Base-by-base conservation (phyloP, 2,888 invertebrate species). In the Phoenoteleia sp. region DNA sequence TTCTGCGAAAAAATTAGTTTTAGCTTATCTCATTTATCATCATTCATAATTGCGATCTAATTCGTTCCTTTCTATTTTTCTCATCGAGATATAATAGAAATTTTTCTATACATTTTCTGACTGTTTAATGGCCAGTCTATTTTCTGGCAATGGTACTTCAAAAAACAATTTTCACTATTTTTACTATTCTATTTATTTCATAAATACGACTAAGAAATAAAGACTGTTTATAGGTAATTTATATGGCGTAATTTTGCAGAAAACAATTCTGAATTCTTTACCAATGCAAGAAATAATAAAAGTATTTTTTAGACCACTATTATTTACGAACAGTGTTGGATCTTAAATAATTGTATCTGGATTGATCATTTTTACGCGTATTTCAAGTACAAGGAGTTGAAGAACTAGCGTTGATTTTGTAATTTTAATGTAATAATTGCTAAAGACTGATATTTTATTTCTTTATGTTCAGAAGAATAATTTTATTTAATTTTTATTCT, bases 311-410 rank as follows among this genome's bases (percentile, higher is more conserved):
- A 54, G 58, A 47, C 19, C 5, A 33, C 15, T 72, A 45, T 64
- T 54, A 19, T 42, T 75, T 52, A 5, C 21, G 9, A 21, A 23
- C 49, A 49, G 64, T 75, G 75, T 75, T 75, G 75, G 66, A 75
- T 75, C 64, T 6, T 23, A 64, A 27, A 47, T 11, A 21, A 25
- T 17, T 21, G 21, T 54, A 33, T 17, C 33, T 39, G 13, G 17
- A 27, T 19, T n/a, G n/a, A 17, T 13, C 33, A n/a, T 47, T 29
- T 49, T 66, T 66, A 19, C 19, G n/a, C 4, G 21, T 47, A 9
- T n/a, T 62, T 64, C 47, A 13, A 60, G 29, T 47, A 19, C 47
- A 64, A 64, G n/a, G n/a, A n/a, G n/a, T n/a, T n/a, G n/a, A n/a
- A n/a, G n/a, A n/a, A n/a, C n/a, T n/a, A n/a, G n/a, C n/a, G n/a